Evolutionary conservation across 1,140 invertebrate species (phyloP), one percentile per base, ranked within the genome.

Genomic region (Pteromalus puparum): DNA sequence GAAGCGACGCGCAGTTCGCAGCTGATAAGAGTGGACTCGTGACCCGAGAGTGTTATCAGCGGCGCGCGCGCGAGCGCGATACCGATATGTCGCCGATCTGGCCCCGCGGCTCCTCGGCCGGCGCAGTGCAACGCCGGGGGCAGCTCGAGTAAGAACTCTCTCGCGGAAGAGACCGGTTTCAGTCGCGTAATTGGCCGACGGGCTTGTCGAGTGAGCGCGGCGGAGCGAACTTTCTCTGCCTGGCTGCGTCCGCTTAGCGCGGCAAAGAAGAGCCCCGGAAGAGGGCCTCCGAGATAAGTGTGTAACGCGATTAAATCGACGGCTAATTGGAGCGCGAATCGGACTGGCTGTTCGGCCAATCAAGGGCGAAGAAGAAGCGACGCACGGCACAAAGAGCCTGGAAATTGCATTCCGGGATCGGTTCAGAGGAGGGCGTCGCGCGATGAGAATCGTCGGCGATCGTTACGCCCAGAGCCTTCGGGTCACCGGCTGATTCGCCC

Each of bases 401-500:
- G 18, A 61, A 61, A n/a, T 61, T 61, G 21, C 53, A n/a, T n/a
- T n/a, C 34, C 24, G 21, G 26, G 13, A 70, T 68, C 65, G 24
- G 24, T 68, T 68, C 53, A 7, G 26, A 13, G n/a, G 13, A 65
- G 48, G n/a, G 26, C 48, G 21, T 7, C 0, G 30, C 21, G n/a
- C 21, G 53, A 82, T 74, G 70, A 65, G 48, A 82, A n/a, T 30
- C 53, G 0, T 26, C 34, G 72, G 46, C 38, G 53, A 75, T 46
- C 34, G 81, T 30, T 72, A 30, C 26, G 9, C 26, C 26, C 48
- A 21, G 28, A 81, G n/a, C 28, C 53, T 65, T 26, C 38, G 74
- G 42, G 28, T 83, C 65, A n/a, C 74, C 74, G 74, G 74, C 74
- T 74, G 21, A 70, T 53, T 21, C 61, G 21, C 67, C 12, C 67